Base-by-base conservation (phyloP, 2,888 invertebrate species). In the Dorcus hopei region DNA sequence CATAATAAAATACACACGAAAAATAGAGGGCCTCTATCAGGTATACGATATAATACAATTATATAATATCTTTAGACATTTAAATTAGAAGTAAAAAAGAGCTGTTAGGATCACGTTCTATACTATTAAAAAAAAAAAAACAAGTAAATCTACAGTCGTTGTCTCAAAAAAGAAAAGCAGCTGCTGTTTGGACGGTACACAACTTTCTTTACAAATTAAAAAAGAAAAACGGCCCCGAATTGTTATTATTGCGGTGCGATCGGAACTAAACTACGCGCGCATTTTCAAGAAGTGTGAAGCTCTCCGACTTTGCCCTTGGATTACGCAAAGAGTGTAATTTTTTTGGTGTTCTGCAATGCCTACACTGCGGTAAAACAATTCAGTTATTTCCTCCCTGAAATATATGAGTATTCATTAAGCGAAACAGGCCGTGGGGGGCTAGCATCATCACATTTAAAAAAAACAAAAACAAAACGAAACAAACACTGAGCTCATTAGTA, bases 1-100 rank as follows among this genome's bases (percentile, higher is more conserved):
- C 16, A 54, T 45, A 19, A 3, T 19, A 33, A 47, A 47, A 45
- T 33, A 43, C 43, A 54, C 33, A 54, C n/a, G 9, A 69, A 71
- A 73, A 73, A 73, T 69, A 72, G 70, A 70, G 66, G 63, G 61
- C 67, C 66, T 69, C 19, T 38, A 38, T 41, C 39, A 40, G 41
- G 41, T 38, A 51, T 42, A 14, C n/a, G 33, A 39, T 56, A 23
- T 48, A 42, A 26, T 49, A 52, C 16, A 51, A 43, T 49, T 33
- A 33, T 33, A 33, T 33, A 33, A 33, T 33, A 33, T 33, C 26
- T 33, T 33, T 33, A 56, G 38, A 55, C 23, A 55, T 49, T 51
- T 51, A 49, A 42, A 43, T 43, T 38, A 26, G 33, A 50, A 56
- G 16, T 45, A 51, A 33, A 52, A 47, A 19, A 40, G 47, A 53